Base-by-base conservation (phyloP, 2,113 vertebrate genomes). In the Xiphophorus maculatus region DNA sequence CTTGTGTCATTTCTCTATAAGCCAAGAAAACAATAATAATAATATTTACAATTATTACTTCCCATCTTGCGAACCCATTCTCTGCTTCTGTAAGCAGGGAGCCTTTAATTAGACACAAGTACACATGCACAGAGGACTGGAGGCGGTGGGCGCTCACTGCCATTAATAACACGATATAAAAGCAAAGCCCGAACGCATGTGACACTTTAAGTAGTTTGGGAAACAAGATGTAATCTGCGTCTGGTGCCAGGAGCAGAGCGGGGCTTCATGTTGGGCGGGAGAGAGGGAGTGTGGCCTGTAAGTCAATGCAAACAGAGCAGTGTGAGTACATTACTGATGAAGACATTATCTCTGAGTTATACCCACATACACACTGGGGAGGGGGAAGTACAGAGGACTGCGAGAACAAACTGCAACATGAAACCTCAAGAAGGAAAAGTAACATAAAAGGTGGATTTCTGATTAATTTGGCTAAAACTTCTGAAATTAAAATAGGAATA, bases 151-250 rank as follows among this genome's bases (percentile, higher is more conserved):
- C 81, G 89, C 88, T 88, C 83, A 40, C 83, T 84, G 89, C 84
- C 92, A 89, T 95, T 94, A 94, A 94, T 94, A 94, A 95, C 90
- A 84, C 77, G 81, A 92, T 91, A 94, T 93, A 93, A 95, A 94
- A 93, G 93, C 92, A 93, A 88, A 86, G 89, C 85, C 89, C 91
- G 92, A 93, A 90, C 90, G 90, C 84, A 88, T 87, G 92, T 93
- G 93, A 94, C 94, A 95, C 90, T 94, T 95, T 95, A 93, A 94
- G 90, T 95, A 93, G 89, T 93, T 92, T 89, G 89, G 88, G 88
- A 93, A 95, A 94, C 93, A 93, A 94, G 92, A 94, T 94, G 88
- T 93, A 94, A 93, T 93, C 92, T 92, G 87, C 71, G 69, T 81
- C 84, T 69, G 81, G 93, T 94, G 92, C 94, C 94, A 94, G 93